A percentile compares a stretch with the other conserved stretches of the same genome.
phyloP scores from a whole-genome alignment of 2,113 vertebrate genomes.

The Ciconia maguari region DNA sequence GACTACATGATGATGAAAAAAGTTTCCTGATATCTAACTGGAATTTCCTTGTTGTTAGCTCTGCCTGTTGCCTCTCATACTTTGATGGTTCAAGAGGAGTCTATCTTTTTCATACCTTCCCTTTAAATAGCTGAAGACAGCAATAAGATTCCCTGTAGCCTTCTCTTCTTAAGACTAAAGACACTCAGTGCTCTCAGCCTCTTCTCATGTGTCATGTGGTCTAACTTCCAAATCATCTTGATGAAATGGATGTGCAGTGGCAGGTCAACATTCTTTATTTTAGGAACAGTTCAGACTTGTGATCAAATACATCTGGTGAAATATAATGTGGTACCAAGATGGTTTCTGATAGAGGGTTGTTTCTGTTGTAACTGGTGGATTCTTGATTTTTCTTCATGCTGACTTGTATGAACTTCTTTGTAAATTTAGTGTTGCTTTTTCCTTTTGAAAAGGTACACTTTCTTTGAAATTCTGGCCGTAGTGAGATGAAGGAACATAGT shows the following conservation, averaged over 20 bases:
- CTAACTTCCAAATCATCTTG: not conserved
- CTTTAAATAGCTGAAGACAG: not conserved
- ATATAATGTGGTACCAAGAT: not conserved
- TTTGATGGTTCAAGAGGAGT: not conserved
- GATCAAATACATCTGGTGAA: not conserved
- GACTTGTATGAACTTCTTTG: not conserved
- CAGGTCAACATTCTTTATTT: not conserved
- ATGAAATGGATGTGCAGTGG: not conserved
- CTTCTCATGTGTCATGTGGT: not conserved
- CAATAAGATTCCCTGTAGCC: not conserved
- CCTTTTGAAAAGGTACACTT: not conserved
- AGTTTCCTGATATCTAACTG: not conserved
- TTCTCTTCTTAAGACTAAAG: not conserved
- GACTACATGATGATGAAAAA: not conserved
- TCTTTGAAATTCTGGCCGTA: not conserved
- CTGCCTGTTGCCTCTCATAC: not conserved
- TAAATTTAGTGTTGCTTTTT: not conserved
- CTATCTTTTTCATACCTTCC: not conserved
- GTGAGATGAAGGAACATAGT: not conserved
- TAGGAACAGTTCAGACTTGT: not conserved
- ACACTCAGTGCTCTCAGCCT: not conserved
- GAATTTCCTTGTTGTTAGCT: not conserved
- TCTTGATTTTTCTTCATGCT: not conserved
- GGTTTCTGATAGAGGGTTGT: not conserved
- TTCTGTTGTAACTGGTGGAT: not conserved